A percentile compares a stretch with the other conserved stretches of the same genome.
These are phyloP conservation scores for Trachymyrmex cornetzi DNA, from an alignment of 1,140 invertebrate species.

Conservation along the genomic window DNA sequence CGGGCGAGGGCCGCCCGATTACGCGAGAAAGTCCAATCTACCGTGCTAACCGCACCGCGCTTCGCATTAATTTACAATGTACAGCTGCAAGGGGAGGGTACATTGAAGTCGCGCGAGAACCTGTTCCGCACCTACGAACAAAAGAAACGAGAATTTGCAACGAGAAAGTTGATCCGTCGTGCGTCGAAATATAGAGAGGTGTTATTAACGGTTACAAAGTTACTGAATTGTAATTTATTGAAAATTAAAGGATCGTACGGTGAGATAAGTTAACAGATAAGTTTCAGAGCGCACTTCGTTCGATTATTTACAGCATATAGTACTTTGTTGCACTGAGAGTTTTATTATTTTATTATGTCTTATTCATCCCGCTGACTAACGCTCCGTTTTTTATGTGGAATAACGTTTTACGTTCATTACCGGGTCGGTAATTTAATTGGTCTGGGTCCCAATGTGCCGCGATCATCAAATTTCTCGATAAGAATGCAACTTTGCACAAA, in stretches of 20 bases:
- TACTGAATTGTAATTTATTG: slow-evolving; percentile 30
- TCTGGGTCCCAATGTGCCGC: not conserved
- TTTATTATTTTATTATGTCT: slow-evolving; percentile 40
- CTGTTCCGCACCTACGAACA: slow-evolving; percentile 32
- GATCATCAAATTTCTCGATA: slow-evolving; percentile 19
- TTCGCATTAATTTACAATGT: slow-evolving; percentile 48
- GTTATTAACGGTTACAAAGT: slow-evolving; percentile 35
- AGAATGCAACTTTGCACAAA: slow-evolving; percentile 13
- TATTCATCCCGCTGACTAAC: slow-evolving; percentile 3
- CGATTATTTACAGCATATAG: slow-evolving; percentile 14
- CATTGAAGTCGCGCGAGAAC: slow-evolving; percentile 8
- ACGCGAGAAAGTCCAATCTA: slow-evolving; percentile 44
- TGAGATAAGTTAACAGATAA: slow-evolving; percentile 19
- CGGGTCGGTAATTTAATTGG: slow-evolving; percentile 9
- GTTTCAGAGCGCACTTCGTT: not conserved
- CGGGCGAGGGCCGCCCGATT: slow-evolving; percentile 41
- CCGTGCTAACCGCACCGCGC: slow-evolving; percentile 18
- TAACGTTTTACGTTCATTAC: slow-evolving; percentile 40
- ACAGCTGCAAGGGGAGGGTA: slow-evolving; percentile 9
- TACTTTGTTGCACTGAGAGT: not conserved
- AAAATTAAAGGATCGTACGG: slow-evolving; percentile 14
- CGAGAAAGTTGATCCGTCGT: slow-evolving; percentile 6
- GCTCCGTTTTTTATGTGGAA: not conserved
- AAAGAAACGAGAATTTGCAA: slow-evolving; percentile 39
- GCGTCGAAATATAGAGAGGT: not conserved